Base-by-base conservation (phyloP, 2,113 vertebrate genomes). In the Taxidea taxus region DNA sequence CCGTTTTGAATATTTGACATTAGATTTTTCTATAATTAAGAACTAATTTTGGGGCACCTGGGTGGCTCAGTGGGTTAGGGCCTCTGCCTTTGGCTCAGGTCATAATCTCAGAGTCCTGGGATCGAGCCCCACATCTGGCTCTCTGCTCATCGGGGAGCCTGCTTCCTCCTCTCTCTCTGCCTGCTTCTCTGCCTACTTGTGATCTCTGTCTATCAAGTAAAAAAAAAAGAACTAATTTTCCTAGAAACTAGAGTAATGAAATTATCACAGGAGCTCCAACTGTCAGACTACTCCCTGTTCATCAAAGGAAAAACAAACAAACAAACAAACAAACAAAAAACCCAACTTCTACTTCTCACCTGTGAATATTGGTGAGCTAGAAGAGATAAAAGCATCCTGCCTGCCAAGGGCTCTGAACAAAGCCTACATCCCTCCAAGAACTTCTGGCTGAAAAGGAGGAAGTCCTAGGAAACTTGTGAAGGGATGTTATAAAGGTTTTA, bases 181-280 rank as follows among this genome's bases (percentile, higher is more conserved):
- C n/a, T n/a, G n/a, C n/a, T n/a, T n/a, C n/a, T n/a, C n/a, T n/a
- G n/a, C n/a, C n/a, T n/a, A n/a, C n/a, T n/a, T n/a, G n/a, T n/a
- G n/a, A n/a, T n/a, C n/a, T n/a, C n/a, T n/a, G n/a, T n/a, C n/a
- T n/a, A n/a, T n/a, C n/a, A n/a, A n/a, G n/a, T n/a, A n/a, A n/a
- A n/a, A n/a, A n/a, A n/a, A n/a, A n/a, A 86, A 94, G 54, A 91
- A 74, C n/a, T 96, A 92, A 91, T 96, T 93, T 95, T 94, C 96
- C 83, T 72, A 80, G 91, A 93, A 93, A 91, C 44, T 9, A 91
- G 54, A 74, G 60, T 20, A 87, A 95, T 86, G 68, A 68, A 88
- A 44, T 87, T 13, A 87, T 86, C 0, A 31, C 2, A 13, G 18
- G 60, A 70, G 20, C 34, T 29, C 18, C 29, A 27, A 29, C 31